phyloP scores from a whole-genome alignment of 2,113 vertebrate species.

The Calidris pygmaea region DNA sequence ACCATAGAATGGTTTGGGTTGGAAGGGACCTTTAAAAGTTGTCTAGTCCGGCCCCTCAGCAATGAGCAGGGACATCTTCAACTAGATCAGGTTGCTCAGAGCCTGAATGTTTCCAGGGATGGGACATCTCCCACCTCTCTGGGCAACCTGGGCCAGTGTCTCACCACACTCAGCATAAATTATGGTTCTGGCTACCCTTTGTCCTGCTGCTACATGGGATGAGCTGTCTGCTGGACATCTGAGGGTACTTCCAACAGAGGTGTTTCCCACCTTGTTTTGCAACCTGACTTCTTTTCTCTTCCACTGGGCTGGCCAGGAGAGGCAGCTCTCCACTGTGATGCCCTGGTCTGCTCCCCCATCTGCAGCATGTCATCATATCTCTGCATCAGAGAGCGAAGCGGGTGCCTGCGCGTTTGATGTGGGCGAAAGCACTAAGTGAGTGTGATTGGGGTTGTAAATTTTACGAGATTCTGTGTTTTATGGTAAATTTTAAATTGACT shows the following conservation, averaged over 20 bases:
- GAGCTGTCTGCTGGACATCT: not conserved
- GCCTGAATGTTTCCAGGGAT: too few species aligned
- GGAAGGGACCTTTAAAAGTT: too few species aligned
- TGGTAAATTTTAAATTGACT: slow-evolving; percentile 48
- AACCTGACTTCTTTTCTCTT: not conserved
- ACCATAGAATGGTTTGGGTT: too few species aligned
- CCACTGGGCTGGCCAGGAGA: not conserved
- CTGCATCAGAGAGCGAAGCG: fast-evolving
- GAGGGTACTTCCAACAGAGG: not conserved
- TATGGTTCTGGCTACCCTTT: not conserved
- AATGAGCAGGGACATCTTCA: too few species aligned
- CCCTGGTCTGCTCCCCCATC: not conserved
- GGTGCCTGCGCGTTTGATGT: not conserved
- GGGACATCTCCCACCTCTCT: too few species aligned
- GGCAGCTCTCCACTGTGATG: not conserved
- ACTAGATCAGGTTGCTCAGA: too few species aligned
- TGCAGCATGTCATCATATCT: not conserved
- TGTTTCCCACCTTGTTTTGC: not conserved
- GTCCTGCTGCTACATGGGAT: not conserved
- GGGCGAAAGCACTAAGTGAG: not conserved
- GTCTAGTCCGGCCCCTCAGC: too few species aligned
- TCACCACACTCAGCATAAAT: not conserved
- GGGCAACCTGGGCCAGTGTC: too few species aligned
- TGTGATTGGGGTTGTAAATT: slow-evolving; percentile 29
- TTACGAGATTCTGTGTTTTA: slow-evolving; percentile 31